Evolutionary conservation across 2,888 invertebrate species (phyloP), one percentile per base, ranked within the genome.

Genomic region (Deladenus siricidicola): DNA sequence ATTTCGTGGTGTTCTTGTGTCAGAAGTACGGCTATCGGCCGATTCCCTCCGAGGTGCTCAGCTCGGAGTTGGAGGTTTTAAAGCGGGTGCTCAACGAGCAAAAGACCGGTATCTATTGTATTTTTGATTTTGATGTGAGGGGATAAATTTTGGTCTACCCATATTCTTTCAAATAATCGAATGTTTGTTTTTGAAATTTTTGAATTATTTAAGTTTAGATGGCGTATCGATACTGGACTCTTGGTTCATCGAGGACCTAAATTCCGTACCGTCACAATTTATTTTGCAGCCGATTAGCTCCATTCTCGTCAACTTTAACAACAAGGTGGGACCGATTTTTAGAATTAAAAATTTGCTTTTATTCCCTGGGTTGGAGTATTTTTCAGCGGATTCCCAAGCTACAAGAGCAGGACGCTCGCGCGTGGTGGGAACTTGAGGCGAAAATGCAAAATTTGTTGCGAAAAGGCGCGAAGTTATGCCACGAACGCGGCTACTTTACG

Each of bases 21-120:
- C 94, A 96, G 82, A 96, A 96, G 81, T 96, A 96, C 81, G 96
- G 96, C 23, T 96, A 96, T 81, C 86, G 96, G 17, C 94, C 96
- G 0, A 90, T 96, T 69, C 96, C 94, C 0, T 92, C 93, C 0
- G 90, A 91, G 79, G 90, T 96, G 60, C 82, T 90, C 1, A 91
- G 90, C 29, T 88, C 88, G 0, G 92, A 96, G 78, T 84, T 94
- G 54, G 88, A 88, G 76, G 82, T 90, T 84, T 82, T 96, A 19
- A 84, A 90, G 52, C 89, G 89, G 62, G 90, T 91, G 73, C 82
- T 93, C 8, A 60, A 63, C 51, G 75, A 75, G 30, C 68, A 70
- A 19, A 67, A 70, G 42, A 14, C 39, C 14, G 39, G 39, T 34
- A 10, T 14, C 6, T 34, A 34, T 34, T 34, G 6, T 34, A 34